Percentiles rank a stretch among this genome's conserved stretches.
phyloP scores from a whole-genome alignment of 2,113 vertebrate genomes.

The Capreolus pygargus region DNA sequence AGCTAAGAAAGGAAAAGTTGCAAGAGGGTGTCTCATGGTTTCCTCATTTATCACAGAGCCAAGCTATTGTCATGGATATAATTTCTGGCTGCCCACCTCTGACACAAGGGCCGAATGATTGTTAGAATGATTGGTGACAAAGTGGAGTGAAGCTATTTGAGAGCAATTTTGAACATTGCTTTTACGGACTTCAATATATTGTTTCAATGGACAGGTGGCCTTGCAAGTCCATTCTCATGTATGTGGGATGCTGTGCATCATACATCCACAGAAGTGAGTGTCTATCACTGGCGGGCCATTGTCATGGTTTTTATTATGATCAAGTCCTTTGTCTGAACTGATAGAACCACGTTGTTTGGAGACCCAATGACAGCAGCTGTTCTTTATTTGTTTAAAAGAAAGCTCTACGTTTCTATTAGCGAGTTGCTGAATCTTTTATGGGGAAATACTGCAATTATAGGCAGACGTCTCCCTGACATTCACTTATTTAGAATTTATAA shows the following conservation, averaged over 20 bases:
- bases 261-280: neutral
- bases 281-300: neutral
- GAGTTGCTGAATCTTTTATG: constrained; percentile 18
- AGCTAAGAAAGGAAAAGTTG: neutral
- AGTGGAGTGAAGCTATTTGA: constrained; percentile 5
- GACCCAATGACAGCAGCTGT: neutral
- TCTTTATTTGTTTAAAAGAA: neutral
- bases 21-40: constrained; percentile 21
- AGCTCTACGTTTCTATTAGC: neutral
- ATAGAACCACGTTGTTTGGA: neutral
- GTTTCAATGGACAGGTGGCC: neutral
- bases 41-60: constrained; percentile 23
- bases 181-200: neutral
- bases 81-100: constrained; percentile 9
- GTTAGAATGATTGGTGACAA: neutral
- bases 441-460: neutral
- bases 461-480: neutral
- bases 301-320: neutral
- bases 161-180: neutral
- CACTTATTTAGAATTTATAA: constrained; percentile 12
- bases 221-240: neutral
- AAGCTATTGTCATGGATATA: neutral
- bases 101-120: neutral
- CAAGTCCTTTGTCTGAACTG: neutral
- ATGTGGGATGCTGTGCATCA: neutral